Conservation (phyloP, 1,140 invertebrate genomes). For the Leptinotarsa lineolata region DNA sequence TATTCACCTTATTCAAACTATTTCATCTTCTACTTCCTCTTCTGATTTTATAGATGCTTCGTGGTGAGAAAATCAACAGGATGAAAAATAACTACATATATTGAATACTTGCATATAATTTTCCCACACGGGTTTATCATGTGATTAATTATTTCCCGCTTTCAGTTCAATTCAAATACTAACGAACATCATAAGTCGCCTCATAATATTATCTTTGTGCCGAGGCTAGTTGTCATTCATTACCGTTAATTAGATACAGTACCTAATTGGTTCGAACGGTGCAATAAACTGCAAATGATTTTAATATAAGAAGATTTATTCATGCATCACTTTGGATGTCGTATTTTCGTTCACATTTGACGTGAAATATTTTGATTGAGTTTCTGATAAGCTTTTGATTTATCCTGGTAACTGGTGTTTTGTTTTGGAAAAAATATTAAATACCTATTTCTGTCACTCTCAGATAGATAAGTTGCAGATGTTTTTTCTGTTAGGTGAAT, state of each 20-base stretch:
- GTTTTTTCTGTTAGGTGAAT: no score
- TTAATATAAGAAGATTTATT: slow-evolving; percentile 7
- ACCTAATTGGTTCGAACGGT: not conserved
- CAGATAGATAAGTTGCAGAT: no score
- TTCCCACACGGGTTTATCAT: not conserved
- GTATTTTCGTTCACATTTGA: not conserved
- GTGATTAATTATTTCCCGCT: not conserved
- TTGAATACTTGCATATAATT: not conserved
- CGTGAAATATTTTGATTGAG: not conserved
- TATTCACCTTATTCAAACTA: no score
- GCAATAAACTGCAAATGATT: slow-evolving; percentile 13
- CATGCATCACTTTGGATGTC: not conserved
- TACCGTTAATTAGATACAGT: slow-evolving; percentile 13
- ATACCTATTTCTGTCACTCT: no score
- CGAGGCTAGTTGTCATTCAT: slow-evolving; percentile 5
- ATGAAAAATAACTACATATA: not conserved
- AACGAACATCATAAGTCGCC: slow-evolving; percentile 1
- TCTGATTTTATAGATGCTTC: no score
- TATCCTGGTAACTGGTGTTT: no score
- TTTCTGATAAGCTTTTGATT: not conserved
- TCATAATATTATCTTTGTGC: not conserved
- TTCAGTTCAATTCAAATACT: not conserved
- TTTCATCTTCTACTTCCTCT: no score
- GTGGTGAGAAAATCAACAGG: no score
- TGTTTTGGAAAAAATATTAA: no score